Evolutionary conservation across 2,888 invertebrate genomes (phyloP), one percentile per base, ranked within the genome.

Genomic region (Melipona bicolor): DNA sequence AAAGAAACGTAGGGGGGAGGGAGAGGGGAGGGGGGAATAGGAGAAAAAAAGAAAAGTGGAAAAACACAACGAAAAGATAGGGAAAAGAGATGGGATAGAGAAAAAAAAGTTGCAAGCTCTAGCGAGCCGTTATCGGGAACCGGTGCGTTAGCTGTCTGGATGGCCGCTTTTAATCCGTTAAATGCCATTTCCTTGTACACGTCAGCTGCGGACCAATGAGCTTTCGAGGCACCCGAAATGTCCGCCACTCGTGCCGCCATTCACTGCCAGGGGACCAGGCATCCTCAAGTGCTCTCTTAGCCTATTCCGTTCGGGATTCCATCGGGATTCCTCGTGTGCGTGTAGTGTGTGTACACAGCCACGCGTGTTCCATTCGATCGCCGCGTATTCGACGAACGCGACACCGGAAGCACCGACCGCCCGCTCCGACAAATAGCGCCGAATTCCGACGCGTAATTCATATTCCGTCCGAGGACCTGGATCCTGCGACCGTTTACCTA

Each of bases 181-280:
- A 91, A 91, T 90, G 91, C 90, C 84, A 88, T 91, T 91, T 89
- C 87, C 90, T 88, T 91, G 91, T 91, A 91, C 88, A 78, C 87
- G 90, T 90, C 89, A 90, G 81, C 89, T 85, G 81, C 79, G 90
- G 88, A 86, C 85, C 87, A 88, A 90, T 85, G 88, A 87, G 86
- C 86, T 88, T 81, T 72, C 61, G 79, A 89, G 76, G 82, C 71
- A 79, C 71, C 43, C 82, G 71, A 84, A 61, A 86, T 88, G 85
- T 87, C 85, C 87, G 69, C 64, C 78, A 76, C 81, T 82, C 85
- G 83, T 79, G 67, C 65, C 64, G 82, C 84, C 84, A 84, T 87
- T 88, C 81, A 62, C 79, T 74, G 80, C 83, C 77, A 49, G 68
- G 43, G 32, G 76, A 71, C 69, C 61, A 78, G 81, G 72, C 54